Evolutionary conservation across 2,888 invertebrate species (phyloP).

Genomic region (Limnephilus rhombicus): DNA sequence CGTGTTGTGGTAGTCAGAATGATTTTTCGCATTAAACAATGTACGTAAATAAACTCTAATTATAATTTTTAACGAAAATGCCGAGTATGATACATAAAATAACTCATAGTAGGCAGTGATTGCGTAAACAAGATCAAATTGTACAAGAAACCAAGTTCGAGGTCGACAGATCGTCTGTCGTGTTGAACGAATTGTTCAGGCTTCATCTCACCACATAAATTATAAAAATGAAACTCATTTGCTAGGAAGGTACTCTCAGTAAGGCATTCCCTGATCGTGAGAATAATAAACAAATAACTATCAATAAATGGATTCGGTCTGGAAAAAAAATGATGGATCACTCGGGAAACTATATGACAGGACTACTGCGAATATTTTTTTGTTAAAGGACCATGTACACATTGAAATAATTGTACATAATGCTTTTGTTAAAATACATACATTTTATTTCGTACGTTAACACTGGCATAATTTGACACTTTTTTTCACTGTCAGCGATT

Average conservation of each 20-base stretch:
- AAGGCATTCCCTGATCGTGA: not conserved
- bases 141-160: not conserved
- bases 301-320: not conserved
- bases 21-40: not conserved
- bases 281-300: not conserved
- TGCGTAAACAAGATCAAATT: not conserved
- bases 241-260: not conserved
- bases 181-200: not conserved
- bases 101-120: not conserved
- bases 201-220: not conserved
- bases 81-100: not conserved
- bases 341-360: not conserved
- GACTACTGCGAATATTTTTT: not conserved
- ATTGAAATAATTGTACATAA: not conserved
- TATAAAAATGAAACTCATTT: not conserved
- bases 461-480: not conserved
- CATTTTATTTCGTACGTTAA: not conserved
- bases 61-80: not conserved
- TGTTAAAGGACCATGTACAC: not conserved
- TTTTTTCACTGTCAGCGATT: not conserved
- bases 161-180: constrained; percentile 1
- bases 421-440: not conserved
- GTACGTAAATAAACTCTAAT: not conserved
- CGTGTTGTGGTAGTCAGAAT: too few relatives aligned
- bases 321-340: not conserved